phyloP scores from a whole-genome alignment of 2,113 vertebrate genomes.

The Hippopotamus amphibius region DNA sequence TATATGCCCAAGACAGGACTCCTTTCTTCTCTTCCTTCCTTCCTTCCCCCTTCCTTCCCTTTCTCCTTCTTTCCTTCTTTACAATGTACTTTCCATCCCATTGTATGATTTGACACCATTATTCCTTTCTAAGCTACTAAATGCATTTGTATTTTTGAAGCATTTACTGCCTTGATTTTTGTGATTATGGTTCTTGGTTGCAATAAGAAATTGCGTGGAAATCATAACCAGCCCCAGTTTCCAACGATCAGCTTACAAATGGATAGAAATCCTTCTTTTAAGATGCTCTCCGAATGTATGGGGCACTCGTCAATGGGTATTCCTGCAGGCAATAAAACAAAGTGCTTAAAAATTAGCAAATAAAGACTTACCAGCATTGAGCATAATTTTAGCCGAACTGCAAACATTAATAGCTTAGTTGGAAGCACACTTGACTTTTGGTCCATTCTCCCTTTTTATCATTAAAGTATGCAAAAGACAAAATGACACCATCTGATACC shows the following conservation, averaged over 20 bases:
- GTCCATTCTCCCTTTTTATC: not conserved
- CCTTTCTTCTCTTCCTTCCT: too few relatives aligned
- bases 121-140: conserved; percentile 42
- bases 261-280: conserved; percentile 44
- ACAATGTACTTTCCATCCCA: not conserved
- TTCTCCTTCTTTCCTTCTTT: not conserved
- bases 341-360: conserved; percentile 50
- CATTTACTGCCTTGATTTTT: conserved; percentile 9
- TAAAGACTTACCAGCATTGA: not conserved
- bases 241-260: conserved; percentile 26
- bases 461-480: conserved; percentile 4
- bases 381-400: conserved; percentile 30
- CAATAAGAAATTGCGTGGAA: conserved; percentile 45
- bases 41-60: not conserved
- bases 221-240: not conserved
- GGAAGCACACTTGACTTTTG: conserved; percentile 22
- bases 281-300: not conserved
- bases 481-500: conserved; percentile 59
- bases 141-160: conserved; percentile 39
- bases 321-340: not conserved
- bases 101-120: not conserved
- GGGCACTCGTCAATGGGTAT: not conserved
- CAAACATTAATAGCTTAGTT: conserved; percentile 35
- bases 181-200: conserved; percentile 1
- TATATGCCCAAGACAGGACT: not conserved